Conservation (phyloP, 2,113 vertebrate genomes). For the Empidonax traillii region DNA sequence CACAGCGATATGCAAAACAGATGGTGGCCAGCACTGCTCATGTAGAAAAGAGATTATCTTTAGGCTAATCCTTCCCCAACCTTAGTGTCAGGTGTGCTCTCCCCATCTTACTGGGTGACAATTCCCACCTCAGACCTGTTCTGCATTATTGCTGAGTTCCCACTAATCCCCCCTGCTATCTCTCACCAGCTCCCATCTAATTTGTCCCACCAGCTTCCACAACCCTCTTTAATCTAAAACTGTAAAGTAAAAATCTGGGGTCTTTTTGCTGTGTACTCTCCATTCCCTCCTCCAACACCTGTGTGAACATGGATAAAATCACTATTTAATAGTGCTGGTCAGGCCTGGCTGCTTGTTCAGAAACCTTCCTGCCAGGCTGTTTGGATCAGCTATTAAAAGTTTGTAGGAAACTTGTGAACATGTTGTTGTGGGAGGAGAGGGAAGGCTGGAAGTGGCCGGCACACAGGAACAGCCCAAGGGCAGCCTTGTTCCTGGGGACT, state of each 20-base stretch:
- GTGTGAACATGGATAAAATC: conserved; percentile 52
- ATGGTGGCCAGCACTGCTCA: not conserved
- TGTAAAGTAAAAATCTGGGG: not conserved
- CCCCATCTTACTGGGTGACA: not conserved
- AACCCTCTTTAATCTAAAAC: conserved; percentile 15
- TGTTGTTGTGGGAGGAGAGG: not conserved
- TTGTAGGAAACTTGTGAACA: not conserved
- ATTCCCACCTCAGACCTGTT: not conserved
- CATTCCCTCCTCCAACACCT: not conserved
- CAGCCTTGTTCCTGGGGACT: fast-evolving
- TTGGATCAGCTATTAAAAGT: conserved; percentile 41
- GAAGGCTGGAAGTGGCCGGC: not conserved
- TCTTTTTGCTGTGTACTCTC: not conserved
- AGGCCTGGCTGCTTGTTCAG: conserved; percentile 31
- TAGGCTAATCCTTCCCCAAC: not conserved
- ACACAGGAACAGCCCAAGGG: not conserved
- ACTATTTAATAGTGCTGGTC: conserved; percentile 41
- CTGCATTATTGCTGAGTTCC: not conserved
- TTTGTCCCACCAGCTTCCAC: not conserved
- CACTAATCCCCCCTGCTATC: not conserved
- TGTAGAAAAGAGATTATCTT: not conserved
- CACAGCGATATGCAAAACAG: not conserved
- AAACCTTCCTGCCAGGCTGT: not conserved
- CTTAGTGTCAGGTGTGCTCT: not conserved
- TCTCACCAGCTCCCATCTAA: not conserved